Evolutionary conservation across 2,888 invertebrate species (phyloP), one percentile per base, ranked within the genome.

Genomic region (Euproctis similis): DNA sequence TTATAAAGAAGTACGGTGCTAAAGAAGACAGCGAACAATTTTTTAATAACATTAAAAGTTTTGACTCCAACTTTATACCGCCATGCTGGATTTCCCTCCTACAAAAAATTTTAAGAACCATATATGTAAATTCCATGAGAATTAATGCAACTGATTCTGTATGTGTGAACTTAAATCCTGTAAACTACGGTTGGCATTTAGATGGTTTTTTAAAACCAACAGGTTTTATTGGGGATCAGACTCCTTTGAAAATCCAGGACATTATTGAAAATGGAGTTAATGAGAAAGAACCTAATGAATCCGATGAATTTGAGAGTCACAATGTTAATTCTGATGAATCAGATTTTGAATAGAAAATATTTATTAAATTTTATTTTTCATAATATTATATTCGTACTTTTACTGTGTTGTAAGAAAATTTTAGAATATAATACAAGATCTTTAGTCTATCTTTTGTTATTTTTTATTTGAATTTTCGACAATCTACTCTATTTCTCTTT

Each of bases 141-240:
- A 30, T 41, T 34, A 41, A 43, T 42, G 44, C 45, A 34, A 48
- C 42, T 23, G 40, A 46, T 35, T 40, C 37, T 30, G 8, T 35
- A 35, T 41, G 44, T 33, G 20, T 44, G 18, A 46, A 42, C 42
- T 31, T 46, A 36, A 21, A 37, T 22, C 42, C 46, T 42, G 48
- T 44, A 31, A 46, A 42, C 36, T 42, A 36, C 31, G 42, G 46
- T 28, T 51, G 43, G 46, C 34, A 41, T 34, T 40, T 44, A 36
- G 34, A 36, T 40, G 36, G 36, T 34, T 32, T 30, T 41, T 51
- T 47, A 47, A 47, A 50, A 44, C 47, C 47, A 50, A 30, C 36
- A 47, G 50, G 40, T 30, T 44, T 48, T 39, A 48, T 48, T 42
- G 45, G 50, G 43, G 47, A 46, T 42, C 46, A 45, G 36, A 43